phyloP scores from a whole-genome alignment of 1,140 invertebrate genomes.

The Drosophila equinoxialis region DNA sequence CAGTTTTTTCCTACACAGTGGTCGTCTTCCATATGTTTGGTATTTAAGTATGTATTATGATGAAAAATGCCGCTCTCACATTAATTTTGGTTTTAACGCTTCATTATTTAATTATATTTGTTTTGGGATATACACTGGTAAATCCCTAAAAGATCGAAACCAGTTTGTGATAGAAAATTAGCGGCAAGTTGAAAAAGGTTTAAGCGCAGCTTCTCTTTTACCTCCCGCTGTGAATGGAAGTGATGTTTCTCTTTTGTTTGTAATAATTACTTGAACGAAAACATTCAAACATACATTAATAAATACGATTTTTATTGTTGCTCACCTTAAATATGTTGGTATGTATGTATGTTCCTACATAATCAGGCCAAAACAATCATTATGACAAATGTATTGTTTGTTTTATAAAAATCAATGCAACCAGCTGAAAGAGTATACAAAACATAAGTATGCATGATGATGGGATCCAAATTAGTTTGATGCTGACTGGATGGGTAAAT shows the following conservation, averaged over 20 bases:
- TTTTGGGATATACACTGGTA: constrained; percentile 62
- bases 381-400: constrained; percentile 5
- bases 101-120: constrained; percentile 76
- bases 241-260: constrained; percentile 65
- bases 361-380: constrained; percentile 8
- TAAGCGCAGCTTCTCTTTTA: constrained; percentile 41
- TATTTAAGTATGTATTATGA: constrained; percentile 44
- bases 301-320: constrained; percentile 37
- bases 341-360: neutral
- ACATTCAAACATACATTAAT: constrained; percentile 12
- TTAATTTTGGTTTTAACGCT: constrained; percentile 72
- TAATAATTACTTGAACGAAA: constrained; percentile 67
- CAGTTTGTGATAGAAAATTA: constrained; percentile 67
- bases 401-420: neutral
- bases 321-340: constrained; percentile 26
- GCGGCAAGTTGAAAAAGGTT: constrained; percentile 63
- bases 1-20: constrained; percentile 10
- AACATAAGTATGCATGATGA: too few relatives aligned
- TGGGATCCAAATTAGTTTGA: neutral
- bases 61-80: constrained; percentile 57
- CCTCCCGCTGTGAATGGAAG: constrained; percentile 66
- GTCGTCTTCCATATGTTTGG: neutral
- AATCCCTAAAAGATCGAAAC: constrained; percentile 62
- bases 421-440: neutral
- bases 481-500: neutral